Evolutionary conservation across 2,797 vertebrate genomes (phyloP).

Genomic region (Chiloscyllium punctatum): DNA sequence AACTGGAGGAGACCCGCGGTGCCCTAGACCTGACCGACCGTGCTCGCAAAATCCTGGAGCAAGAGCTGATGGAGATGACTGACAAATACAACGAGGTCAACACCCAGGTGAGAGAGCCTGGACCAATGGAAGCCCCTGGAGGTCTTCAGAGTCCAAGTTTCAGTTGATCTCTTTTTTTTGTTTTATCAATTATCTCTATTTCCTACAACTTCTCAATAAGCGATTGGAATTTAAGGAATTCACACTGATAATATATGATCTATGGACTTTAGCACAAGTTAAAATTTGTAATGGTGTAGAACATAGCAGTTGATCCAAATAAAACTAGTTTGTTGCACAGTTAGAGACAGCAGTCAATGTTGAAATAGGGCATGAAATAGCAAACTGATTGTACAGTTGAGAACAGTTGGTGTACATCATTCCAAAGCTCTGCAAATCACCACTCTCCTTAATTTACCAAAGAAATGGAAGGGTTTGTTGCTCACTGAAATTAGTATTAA

Average conservation of each 20-base stretch:
- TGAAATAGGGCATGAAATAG: neutral
- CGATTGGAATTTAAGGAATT: too few relatives aligned
- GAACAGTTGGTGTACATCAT: neutral
- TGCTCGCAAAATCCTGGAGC: conserved; percentile 59
- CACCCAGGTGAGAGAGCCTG: conserved; percentile 57
- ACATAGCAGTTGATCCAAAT: too few relatives aligned
- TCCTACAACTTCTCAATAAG: too few relatives aligned
- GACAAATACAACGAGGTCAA: conserved; percentile 64
- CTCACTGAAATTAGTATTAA: too few relatives aligned
- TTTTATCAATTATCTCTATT: too few relatives aligned
- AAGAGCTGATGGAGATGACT: conserved; percentile 57
- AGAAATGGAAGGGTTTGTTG: neutral
- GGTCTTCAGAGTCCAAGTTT: too few relatives aligned
- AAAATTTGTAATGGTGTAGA: too few relatives aligned
- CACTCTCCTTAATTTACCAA: neutral
- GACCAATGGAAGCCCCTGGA: too few relatives aligned
- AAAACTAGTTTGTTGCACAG: neutral
- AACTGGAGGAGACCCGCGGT: conserved; percentile 54
- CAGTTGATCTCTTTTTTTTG: too few relatives aligned
- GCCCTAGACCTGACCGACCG: conserved; percentile 60
- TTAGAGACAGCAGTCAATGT: neutral
- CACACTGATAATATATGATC: too few relatives aligned
- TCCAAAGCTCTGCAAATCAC: neutral
- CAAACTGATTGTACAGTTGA: neutral
- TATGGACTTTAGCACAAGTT: too few relatives aligned